These are phyloP conservation scores for Heliornis fulica DNA, from an alignment of 2,113 vertebrate genomes.

Conservation along the genomic window DNA sequence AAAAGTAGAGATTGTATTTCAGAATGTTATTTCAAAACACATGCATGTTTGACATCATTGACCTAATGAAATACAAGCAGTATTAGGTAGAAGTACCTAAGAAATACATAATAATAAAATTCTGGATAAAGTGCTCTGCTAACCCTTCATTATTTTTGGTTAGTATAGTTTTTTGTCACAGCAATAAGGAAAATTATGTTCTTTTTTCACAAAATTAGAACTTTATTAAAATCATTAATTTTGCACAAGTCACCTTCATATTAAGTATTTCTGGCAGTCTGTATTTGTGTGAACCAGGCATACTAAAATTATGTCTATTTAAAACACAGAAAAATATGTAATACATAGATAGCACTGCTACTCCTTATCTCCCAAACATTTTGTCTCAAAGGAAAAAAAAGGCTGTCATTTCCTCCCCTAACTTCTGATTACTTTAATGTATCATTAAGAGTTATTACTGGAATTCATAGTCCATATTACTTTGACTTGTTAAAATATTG, in stretches of 20 bases:
- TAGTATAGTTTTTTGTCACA: not conserved
- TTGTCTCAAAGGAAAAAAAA: not conserved
- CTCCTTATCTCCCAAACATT: not conserved
- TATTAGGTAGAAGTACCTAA: not conserved
- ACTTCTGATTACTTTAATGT: not conserved
- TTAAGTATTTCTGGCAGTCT: not conserved
- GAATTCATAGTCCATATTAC: not conserved
- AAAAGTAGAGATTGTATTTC: not conserved
- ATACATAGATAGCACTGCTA: not conserved
- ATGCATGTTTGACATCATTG: not conserved
- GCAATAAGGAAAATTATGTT: accelerated
- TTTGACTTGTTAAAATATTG: not conserved
- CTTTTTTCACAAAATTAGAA: not conserved
- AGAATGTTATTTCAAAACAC: not conserved
- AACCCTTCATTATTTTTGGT: not conserved
- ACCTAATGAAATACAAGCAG: no score
- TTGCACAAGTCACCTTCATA: not conserved
- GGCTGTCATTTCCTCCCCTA: not conserved
- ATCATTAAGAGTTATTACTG: not conserved
- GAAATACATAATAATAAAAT: not conserved
- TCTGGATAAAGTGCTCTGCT: not conserved
- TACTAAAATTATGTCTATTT: not conserved
- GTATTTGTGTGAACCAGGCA: not conserved
- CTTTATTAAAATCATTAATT: not conserved
- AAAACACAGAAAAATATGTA: not conserved